Evolutionary conservation across 1,140 invertebrate species (phyloP).

Genomic region (Cardiocondyla obscurior): DNA sequence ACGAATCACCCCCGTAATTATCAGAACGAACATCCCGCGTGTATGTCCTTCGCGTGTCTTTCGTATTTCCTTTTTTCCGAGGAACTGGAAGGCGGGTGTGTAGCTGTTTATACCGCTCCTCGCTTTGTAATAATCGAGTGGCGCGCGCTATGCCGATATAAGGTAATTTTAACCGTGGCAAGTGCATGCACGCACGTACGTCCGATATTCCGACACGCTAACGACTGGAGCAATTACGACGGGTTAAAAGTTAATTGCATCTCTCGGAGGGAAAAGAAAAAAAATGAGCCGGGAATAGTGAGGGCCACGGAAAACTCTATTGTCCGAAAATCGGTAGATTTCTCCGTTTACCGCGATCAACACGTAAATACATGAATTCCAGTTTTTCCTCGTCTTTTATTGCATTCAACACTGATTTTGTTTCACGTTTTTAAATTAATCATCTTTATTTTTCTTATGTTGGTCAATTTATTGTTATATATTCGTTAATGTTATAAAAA

Average conservation of each 20-base stretch:
- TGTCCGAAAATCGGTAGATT: slow-evolving; percentile 43
- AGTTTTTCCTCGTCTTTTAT: not conserved
- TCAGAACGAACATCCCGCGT: not conserved
- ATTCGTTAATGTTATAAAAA: too few relatives aligned
- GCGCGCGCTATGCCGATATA: slow-evolving; percentile 23
- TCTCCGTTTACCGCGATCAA: slow-evolving; percentile 18
- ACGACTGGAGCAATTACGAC: slow-evolving; percentile 60
- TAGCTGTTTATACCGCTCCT: not conserved
- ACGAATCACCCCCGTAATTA: not conserved
- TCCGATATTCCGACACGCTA: slow-evolving; percentile 48
- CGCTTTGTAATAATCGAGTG: slow-evolving; percentile 35
- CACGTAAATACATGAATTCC: not conserved
- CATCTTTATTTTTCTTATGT: not conserved
- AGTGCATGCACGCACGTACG: slow-evolving; percentile 16
- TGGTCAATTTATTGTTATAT: too few relatives aligned
- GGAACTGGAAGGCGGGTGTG: slow-evolving; percentile 11
- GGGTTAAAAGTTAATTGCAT: slow-evolving; percentile 73
- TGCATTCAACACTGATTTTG: not conserved
- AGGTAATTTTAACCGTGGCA: slow-evolving; percentile 25
- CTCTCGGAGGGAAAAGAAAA: not conserved
- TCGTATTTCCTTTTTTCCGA: not conserved
- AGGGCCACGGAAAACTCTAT: slow-evolving; percentile 51
- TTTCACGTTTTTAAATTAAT: not conserved
- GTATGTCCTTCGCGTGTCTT: not conserved
- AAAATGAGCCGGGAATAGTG: not conserved